Evolutionary conservation across 2,113 vertebrate genomes (phyloP), one percentile per base, ranked within the genome.

Genomic region (Plectropomus leopardus): DNA sequence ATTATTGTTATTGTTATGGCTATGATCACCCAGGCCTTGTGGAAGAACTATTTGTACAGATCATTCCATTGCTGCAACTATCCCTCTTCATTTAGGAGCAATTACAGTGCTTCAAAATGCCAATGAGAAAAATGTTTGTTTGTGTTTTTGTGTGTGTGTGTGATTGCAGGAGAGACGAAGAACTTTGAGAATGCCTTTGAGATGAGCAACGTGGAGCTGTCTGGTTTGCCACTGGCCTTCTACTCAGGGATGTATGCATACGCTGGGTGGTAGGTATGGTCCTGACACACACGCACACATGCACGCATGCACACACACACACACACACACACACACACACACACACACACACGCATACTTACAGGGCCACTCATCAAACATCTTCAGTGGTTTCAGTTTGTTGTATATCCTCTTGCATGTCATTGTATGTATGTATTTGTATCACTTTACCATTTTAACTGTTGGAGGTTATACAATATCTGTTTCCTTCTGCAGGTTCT

Each of bases 241-340:
- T 99, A 99, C 93, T 97, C 98, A 36, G 98, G 98, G 92, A 99
- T 99, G 98, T 99, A 99, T 57, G 98, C 98, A 8, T 99, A 99
- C 17, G 95, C 98, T 67, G 98, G 98, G 74, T 99, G 98, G 98
- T 99, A 95, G 95, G 98, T 96, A 59, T 72, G 61, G 40, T 50
- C 60, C 47, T 17, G 47, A 21, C 26, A 59, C 58, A 60, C 44
- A 71, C 21, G 66, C 24, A 51, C 50, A 66, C 13, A 68, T 8
- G 55, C n/a, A 57, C 16, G 58, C 26, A 68, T 47, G 65, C 8
- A 65, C 6, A 64, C 14, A 15, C 36, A 72, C n/a, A 48, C 19
- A 63, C 5, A 47, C 13, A 60, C 23, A 81, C 23, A 74, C 45
- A n/a, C 47, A 66, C 57, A 67, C 47, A 71, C 17, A 71, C 24